These are phyloP conservation scores for Aphaenogaster ashmeadi DNA, from an alignment of 1,140 invertebrate genomes.

Conservation along the genomic window DNA sequence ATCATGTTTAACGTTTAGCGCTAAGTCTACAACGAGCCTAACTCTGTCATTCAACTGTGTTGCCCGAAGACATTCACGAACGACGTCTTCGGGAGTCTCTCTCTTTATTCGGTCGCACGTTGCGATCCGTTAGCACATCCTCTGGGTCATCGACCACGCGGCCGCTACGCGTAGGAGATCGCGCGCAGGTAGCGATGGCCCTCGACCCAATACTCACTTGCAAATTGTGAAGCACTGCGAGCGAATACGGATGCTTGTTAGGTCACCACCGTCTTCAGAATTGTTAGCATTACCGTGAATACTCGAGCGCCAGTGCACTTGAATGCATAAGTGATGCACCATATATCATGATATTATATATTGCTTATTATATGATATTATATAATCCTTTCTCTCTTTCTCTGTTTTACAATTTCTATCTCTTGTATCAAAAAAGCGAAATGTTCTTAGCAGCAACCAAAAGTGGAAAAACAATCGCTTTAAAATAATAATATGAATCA, in stretches of 20 bases:
- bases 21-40: background rate
- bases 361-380: background rate
- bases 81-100: conserved; percentile 40
- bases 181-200: conserved; percentile 42
- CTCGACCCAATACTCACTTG: conserved; percentile 25
- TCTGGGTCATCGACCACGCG: conserved; percentile 75
- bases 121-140: conserved; percentile 74
- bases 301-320: background rate
- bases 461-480: background rate
- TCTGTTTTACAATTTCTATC: background rate
- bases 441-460: background rate
- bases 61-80: conserved; percentile 51
- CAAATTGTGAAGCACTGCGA: conserved; percentile 14
- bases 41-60: conserved; percentile 36
- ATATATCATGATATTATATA: background rate
- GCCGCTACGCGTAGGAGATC: conserved; percentile 59
- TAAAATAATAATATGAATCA: background rate
- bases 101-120: conserved; percentile 67
- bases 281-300: background rate
- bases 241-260: conserved; percentile 4
- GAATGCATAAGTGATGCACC: background rate
- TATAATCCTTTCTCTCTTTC: background rate
- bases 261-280: background rate
- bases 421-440: background rate
- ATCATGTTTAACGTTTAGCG: background rate